Evolutionary conservation across 2,113 vertebrate species (phyloP).

Genomic region (Sceloporus undulatus): DNA sequence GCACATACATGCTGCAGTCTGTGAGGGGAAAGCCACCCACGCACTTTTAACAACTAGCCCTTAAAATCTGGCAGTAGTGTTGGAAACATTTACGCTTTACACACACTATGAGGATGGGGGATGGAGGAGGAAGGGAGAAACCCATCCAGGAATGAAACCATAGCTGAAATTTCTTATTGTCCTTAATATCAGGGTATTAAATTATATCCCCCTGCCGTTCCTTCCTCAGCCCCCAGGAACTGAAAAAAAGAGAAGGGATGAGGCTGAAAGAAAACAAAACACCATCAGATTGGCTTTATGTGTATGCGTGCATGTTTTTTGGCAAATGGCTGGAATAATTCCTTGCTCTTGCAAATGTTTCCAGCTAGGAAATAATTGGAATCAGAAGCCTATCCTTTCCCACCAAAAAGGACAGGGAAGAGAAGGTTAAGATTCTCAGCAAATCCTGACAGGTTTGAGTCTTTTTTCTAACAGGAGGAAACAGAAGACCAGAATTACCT

Average conservation of each 20-base stretch:
- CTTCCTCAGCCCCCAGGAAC: slow-evolving; percentile 52
- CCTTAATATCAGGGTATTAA: slow-evolving; percentile 69
- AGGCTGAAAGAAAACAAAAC: slow-evolving; percentile 71
- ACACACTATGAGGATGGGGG: slow-evolving; percentile 70
- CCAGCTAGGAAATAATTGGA: slow-evolving; percentile 75
- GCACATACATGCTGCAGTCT: slow-evolving; percentile 54
- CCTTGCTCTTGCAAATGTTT: slow-evolving; percentile 76
- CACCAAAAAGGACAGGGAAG: background rate
- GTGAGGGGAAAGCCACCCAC: slow-evolving; percentile 63
- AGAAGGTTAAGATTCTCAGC: slow-evolving; percentile 34
- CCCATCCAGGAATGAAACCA: slow-evolving; percentile 66
- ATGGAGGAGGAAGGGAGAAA: slow-evolving; percentile 43
- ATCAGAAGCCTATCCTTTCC: slow-evolving; percentile 70
- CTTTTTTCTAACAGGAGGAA: slow-evolving; percentile 4
- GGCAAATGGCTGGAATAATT: slow-evolving; percentile 70
- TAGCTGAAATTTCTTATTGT: slow-evolving; percentile 68
- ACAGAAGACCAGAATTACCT: background rate
- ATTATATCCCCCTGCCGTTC: slow-evolving; percentile 54
- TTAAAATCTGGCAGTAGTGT: slow-evolving; percentile 68
- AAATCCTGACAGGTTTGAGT: slow-evolving; percentile 52
- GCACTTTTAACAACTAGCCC: slow-evolving; percentile 59
- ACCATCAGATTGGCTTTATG: slow-evolving; percentile 63
- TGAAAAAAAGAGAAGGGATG: slow-evolving; percentile 44
- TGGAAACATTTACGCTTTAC: slow-evolving; percentile 70
- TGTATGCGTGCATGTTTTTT: slow-evolving; percentile 35